Conservation (phyloP, 2,888 invertebrate species). For the Alcis repandata region DNA sequence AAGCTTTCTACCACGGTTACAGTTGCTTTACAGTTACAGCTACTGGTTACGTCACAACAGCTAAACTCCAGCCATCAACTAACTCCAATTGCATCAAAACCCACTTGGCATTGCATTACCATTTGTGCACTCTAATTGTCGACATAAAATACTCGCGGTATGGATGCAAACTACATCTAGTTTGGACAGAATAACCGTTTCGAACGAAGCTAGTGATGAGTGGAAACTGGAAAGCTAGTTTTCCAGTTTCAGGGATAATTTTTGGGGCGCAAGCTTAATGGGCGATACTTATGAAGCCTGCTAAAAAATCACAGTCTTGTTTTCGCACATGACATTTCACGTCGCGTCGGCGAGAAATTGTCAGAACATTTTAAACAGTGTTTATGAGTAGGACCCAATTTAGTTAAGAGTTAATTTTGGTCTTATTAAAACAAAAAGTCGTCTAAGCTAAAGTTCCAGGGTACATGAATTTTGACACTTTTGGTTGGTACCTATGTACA, state of each 20-base stretch:
- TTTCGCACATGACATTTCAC: no score
- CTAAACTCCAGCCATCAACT: constrained; percentile 30
- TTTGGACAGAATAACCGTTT: constrained; percentile 51
- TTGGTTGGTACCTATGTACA: no score
- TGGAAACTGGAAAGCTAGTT: constrained; percentile 8
- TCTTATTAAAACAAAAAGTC: no score
- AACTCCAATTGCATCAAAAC: constrained; percentile 42
- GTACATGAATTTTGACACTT: no score
- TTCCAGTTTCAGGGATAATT: no score
- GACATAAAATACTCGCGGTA: constrained; percentile 46
- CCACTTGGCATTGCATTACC: constrained; percentile 47
- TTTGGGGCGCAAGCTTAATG: background rate
- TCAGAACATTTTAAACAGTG: no score
- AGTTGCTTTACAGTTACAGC: background rate
- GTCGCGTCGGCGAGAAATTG: no score
- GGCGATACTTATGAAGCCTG: background rate
- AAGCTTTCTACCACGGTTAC: background rate
- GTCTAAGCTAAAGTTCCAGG: no score
- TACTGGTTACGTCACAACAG: constrained; percentile 5
- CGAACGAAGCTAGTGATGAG: constrained; percentile 38
- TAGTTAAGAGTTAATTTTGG: no score
- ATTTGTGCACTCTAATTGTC: constrained; percentile 46
- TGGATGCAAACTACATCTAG: constrained; percentile 44
- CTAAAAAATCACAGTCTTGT: no score
- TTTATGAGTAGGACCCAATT: no score